Evolutionary conservation across 2,888 invertebrate species (phyloP), one percentile per base, ranked within the genome.

Genomic region (Carterocephalus palaemon): DNA sequence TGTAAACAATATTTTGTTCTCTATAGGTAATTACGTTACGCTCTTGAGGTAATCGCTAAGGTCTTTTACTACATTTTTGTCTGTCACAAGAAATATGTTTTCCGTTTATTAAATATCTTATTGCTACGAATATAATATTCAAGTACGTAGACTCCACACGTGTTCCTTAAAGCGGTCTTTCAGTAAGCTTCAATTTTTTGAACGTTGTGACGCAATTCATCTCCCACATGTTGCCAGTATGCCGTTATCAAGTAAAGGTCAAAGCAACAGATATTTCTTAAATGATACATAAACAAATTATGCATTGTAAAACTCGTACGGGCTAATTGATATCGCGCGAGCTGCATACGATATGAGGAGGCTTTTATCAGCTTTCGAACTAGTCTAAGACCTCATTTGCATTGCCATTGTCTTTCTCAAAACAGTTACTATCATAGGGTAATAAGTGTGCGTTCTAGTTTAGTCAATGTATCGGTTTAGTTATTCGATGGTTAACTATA

Each of bases 311-410:
- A 68, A 64, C 65, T 54, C 61, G 73, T 76, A 64, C 67, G 68
- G 71, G 68, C 59, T 75, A 76, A 76, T 78, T 70, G 69, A 64
- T 67, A 67, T 59, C 56, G 65, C 67, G 66, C 69, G 73, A 50
- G 55, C 46, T 57, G 67, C 60, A 59, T 74, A 59, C 60, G 54
- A 50, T 67, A 73, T 69, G 59, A 65, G 60, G 39, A 57, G 48
- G 58, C 56, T 64, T 34, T 34, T 61, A 62, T 67, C 60, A 52
- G 54, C 57, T 63, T 59, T 56, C 57, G 49, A 64, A 64, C 57
- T 58, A 51, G 38, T 24, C 31, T 39, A 36, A 31, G 31, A 3
- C 19, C 17, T 8, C 20, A 23, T 24, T 39, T 19, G 26, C 32
- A 26, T 34, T 34, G 33, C 33, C 13, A 33, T 42, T 42, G 42